Percentiles rank a stretch among this genome's conserved stretches.
Conservation (phyloP, 2,888 invertebrate genomes). For the Trilocha varians region DNA sequence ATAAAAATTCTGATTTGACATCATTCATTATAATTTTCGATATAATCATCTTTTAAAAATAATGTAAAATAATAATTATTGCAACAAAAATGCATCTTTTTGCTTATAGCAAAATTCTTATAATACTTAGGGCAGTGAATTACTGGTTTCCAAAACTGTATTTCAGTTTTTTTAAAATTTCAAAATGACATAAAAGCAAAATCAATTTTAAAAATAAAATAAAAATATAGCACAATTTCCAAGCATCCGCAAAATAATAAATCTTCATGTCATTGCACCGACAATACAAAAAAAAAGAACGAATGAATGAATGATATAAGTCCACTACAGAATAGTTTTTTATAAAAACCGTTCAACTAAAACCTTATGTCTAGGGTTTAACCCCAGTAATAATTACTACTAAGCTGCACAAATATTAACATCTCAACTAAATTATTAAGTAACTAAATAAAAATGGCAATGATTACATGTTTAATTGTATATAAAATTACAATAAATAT, state of each 20-base stretch:
- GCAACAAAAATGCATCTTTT: constrained; percentile 33
- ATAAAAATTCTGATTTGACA: background rate
- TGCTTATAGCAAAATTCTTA: constrained; percentile 52
- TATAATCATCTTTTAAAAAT: constrained; percentile 1
- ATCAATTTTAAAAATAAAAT: constrained; percentile 3
- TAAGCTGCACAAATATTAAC: constrained; percentile 31
- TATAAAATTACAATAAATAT: background rate
- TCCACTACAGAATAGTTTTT: constrained; percentile 21
- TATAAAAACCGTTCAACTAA: constrained; percentile 22
- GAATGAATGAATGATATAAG: constrained; percentile 2
- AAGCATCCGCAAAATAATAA: constrained; percentile 4
- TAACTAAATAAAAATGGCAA: constrained; percentile 55
- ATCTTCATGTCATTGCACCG: constrained; percentile 48
- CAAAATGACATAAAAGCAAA: constrained; percentile 30
- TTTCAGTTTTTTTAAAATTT: constrained; percentile 20
- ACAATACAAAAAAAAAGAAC: constrained; percentile 10
- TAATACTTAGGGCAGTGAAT: constrained; percentile 55
- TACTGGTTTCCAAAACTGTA: constrained; percentile 49
- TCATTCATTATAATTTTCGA: background rate
- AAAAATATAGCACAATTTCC: background rate
- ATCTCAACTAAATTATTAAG: constrained; percentile 25
- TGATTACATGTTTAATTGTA: constrained; percentile 28
- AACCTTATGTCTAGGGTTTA: constrained; percentile 31
- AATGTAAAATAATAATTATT: constrained; percentile 34
- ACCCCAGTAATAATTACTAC: constrained; percentile 29